Base-by-base conservation (phyloP, 2,113 vertebrate species). In the Megaleporinus macrocephalus region DNA sequence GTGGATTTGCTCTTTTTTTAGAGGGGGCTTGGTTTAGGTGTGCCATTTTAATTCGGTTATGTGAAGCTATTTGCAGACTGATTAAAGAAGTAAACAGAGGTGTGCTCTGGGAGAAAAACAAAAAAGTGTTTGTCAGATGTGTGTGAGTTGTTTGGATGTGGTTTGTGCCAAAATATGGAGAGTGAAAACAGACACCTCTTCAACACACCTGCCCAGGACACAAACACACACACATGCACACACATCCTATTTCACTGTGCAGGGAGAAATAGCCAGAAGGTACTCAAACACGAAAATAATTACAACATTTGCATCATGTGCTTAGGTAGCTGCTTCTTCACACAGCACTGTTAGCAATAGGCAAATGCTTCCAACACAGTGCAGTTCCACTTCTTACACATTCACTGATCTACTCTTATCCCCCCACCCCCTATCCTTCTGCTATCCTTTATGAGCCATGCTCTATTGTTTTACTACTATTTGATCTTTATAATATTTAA, bases 121-220 rank as follows among this genome's bases (percentile, higher is more conserved):
- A 82, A 82, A 51, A 82, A 76, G 74, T 83, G 68, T 63, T 30
- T 86, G 68, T 77, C 82, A 80, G 70, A 77, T 78, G 55, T 79
- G 62, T 83, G 71, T 11, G 41, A 76, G 81, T 76, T 83, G 82
- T 85, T 85, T 85, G 81, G 82, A 83, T 51, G 73, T 78, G 73
- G 80, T 75, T 86, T 73, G 86, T 85, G 88, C 80, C 83, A 89
- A 89, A 87, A 89, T 89, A 89, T 89, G 88, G 47, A 80, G 88
- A 85, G 88, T 77, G 88, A 89, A 86, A 89, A 83, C 68, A 65
- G 79, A 87, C 88, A 89, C 86, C 83, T 87, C 76, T 86, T 80
- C 72, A 84, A 84, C 82, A 83, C 82, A 85, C 88, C 86, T 85
- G 80, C 72, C 82, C 63, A 87, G 59, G 76, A 82, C 68, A 79